Evolutionary conservation across 2,797 vertebrate species (phyloP), one percentile per base, ranked within the genome.

Genomic region (Labeo calbasu): DNA sequence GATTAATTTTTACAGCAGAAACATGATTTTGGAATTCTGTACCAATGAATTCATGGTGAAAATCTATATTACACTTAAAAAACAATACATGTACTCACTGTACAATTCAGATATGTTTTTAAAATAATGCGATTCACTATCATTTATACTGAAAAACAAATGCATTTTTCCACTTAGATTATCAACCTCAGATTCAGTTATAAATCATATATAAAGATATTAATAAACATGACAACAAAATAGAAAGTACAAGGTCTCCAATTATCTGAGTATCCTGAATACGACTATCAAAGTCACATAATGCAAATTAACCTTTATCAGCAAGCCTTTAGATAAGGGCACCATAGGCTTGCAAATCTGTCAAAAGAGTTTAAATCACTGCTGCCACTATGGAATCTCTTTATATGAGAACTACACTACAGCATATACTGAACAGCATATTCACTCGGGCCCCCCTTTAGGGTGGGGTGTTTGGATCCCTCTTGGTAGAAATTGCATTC

Each of bases 251-350:
- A 59, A 50, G 23, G 40, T 61, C 53, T 61, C 15, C 19, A 81
- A 10, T 46, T 15, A 14, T 28, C 36, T 57, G 36, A 36, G n/a
- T 57, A 21, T 36, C n/a, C 14, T 61, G 28, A 57, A 9, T 43
- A 69, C 40, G n/a, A 46, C 66, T 73, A 70, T 59, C 36, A 46
- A 8, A 13, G 28, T n/a, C 36, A 12, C n/a, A 50, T 9, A 51
- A 81, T 81, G 79, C 40, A 32, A 57, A 77, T 59, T 0, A 28
- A 65, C 32, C 25, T 63, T 81, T 76, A 82, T 82, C 71, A 82
- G 46, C 61, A 15, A 53, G 4, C 61, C 11, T 2, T 77, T n/a
- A 76, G 72, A 83, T 75, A 46, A 75, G 15, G 15, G 10, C 71
- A 66, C 59, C 19, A 75, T 8, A 48, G 50, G 21, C 50, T 28